A percentile compares a stretch with the other conserved stretches of the same genome.
Evolutionary conservation across 2,888 invertebrate genomes (phyloP).

Genomic region (Thereva unica): DNA sequence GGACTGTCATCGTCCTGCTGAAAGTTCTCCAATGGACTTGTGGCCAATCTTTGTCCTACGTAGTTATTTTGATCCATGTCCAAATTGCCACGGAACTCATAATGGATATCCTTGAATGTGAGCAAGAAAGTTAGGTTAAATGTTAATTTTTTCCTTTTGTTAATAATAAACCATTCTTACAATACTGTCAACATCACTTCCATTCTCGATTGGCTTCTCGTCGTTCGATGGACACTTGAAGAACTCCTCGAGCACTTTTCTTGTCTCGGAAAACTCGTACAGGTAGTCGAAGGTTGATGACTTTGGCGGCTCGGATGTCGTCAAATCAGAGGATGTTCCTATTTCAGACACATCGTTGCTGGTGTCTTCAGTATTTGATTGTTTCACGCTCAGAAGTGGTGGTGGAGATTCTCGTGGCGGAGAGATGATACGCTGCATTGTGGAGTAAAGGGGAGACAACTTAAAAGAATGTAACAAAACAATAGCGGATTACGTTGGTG

Average conservation of each 20-base stretch:
- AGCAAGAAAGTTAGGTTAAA: constrained; percentile 17
- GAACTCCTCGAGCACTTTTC: constrained; percentile 89
- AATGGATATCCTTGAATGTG: constrained; percentile 43
- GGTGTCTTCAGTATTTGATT: constrained; percentile 56
- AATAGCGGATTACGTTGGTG: neutral
- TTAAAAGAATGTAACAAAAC: neutral
- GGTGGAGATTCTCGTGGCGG: constrained; percentile 51
- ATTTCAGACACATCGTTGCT: constrained; percentile 59
- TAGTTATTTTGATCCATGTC: constrained; percentile 39
- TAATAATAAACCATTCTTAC: constrained; percentile 46
- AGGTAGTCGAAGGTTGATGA: constrained; percentile 81
- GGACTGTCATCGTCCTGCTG: constrained; percentile 48
- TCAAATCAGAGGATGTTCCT: constrained; percentile 57
- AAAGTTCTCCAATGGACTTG: constrained; percentile 38
- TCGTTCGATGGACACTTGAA: constrained; percentile 77
- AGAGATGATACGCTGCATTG: constrained; percentile 53
- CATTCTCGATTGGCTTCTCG: constrained; percentile 62
- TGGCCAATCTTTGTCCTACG: constrained; percentile 42
- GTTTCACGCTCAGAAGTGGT: constrained; percentile 48
- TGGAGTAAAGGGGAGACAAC: neutral
- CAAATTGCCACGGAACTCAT: constrained; percentile 43
- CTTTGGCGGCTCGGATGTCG: constrained; percentile 55
- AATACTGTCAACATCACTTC: constrained; percentile 58
- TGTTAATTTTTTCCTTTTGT: constrained; percentile 1
- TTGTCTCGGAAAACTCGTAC: constrained; percentile 88